Base-by-base conservation (phyloP, 2,797 vertebrate genomes). In the Valencia hispanica region DNA sequence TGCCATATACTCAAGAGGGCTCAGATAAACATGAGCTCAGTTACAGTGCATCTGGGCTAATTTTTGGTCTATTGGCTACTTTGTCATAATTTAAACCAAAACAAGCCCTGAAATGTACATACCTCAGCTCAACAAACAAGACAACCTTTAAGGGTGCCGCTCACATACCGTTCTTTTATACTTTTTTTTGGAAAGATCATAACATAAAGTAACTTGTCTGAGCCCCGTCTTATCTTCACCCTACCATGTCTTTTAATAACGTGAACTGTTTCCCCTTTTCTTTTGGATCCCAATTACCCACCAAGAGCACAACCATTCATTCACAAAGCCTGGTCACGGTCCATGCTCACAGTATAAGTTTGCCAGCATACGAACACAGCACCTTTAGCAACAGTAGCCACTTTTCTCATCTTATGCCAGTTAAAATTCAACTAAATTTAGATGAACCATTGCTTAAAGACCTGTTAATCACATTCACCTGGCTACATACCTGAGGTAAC, bases 231-330 rank as follows among this genome's bases (percentile, higher is more conserved):
- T 76, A 76, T 74, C 86, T 79, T 77, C 63, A 55, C 71, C 77
- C 75, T 48, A 78, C 75, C 9, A 69, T 51, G 12, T 82, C 73
- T 85, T 80, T 78, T 85, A 79, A 90, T 83, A 92, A 83, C 72
- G 75, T 78, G 74, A 83, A 80, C 80, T 86, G 78, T 82, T 86
- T 82, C 79, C 82, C 63, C 79, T 80, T 66, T 86, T 73, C 81
- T 78, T 80, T 87, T 75, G 75, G 90, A 92, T 94, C 85, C 91
- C 92, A 93, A 94, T 93, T 93, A 93, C 88, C 85, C 81, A 77
- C 72, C 68, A 80, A 92, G 86, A 88, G 92, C 90, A 91, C 76
- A 89, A 79, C 86, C 86, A 93, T 93, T 85, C 82, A 81, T 92
- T 94, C 90, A 87, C 87, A 91, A 91, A 90, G 86, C 79, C 70